phyloP scores from a whole-genome alignment of 1,140 invertebrate genomes.

The Rhyzopertha dominica region DNA sequence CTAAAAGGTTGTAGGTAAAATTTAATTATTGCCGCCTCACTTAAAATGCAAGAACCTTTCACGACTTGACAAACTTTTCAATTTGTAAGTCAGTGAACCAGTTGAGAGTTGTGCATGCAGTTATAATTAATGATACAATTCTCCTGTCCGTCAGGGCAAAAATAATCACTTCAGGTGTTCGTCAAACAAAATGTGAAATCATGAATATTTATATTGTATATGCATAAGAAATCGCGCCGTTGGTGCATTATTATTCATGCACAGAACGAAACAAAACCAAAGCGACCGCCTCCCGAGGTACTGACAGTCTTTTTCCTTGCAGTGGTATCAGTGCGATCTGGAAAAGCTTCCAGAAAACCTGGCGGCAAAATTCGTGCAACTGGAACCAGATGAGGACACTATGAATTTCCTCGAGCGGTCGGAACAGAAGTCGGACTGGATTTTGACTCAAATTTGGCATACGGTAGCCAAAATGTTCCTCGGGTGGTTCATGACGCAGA shows the following conservation, averaged over 20 bases:
- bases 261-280: constrained; percentile 4
- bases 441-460: constrained; percentile 74
- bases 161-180: constrained; percentile 19
- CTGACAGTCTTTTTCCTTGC: constrained; percentile 46
- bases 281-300: too few relatives aligned
- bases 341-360: constrained; percentile 46
- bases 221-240: constrained; percentile 19
- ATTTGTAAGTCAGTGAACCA: not conserved
- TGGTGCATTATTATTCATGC: constrained; percentile 21
- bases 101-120: constrained; percentile 3
- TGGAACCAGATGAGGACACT: constrained; percentile 65
- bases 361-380: constrained; percentile 55
- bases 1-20: too few relatives aligned
- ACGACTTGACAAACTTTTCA: constrained; percentile 6
- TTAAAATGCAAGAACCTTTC: too few relatives aligned
- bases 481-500: constrained; percentile 72
- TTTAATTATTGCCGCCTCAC: too few relatives aligned
- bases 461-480: constrained; percentile 63
- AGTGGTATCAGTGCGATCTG: constrained; percentile 64
- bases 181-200: constrained; percentile 18
- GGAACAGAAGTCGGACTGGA: constrained; percentile 66
- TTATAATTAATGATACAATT: constrained; percentile 19
- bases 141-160: constrained; percentile 14
- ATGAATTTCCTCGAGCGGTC: constrained; percentile 64
- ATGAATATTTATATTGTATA: constrained; percentile 20